Base-by-base conservation (phyloP, 2,888 invertebrate genomes). In the Andrena hattorfiana region DNA sequence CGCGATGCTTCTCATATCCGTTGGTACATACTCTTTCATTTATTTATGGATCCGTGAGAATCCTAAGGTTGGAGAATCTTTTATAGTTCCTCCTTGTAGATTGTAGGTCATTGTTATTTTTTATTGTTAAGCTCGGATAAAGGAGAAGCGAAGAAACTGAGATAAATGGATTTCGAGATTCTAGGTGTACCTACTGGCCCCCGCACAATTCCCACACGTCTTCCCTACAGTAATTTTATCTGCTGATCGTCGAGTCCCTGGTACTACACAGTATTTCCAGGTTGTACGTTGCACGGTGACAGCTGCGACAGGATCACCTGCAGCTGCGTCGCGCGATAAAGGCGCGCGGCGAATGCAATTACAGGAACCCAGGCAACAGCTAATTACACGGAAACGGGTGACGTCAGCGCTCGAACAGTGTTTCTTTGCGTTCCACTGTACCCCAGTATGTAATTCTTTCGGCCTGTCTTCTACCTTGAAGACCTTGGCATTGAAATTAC, bases 271-370 rank as follows among this genome's bases (percentile, higher is more conserved):
- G 56, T 26, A 26, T 56, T 56, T 56, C 56, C 23, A 56, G 23
- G 23, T 26, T 69, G 56, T 69, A 71, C 72, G 28, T 26, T 5
- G 59, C 54, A 35, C 73, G 56, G 59, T 30, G 60, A 81, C 84
- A 81, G 84, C 81, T 84, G 85, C 84, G 69, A 69, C 77, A 16
- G 69, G 48, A 75, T 85, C 85, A 85, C 85, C 85, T 85, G 85
- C 85, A 64, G 77, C 70, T 77, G 77, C 77, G 60, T 66, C 59
- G 62, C 48, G 48, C 64, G 66, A 69, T 77, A 81, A 82, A 76
- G 71, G 48, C 76, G 48, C 28, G 23, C 51, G 23, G 48, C 69
- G 56, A 42, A 32, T 23, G 63, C 67, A 59, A 66, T 49, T 26
- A 48, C 69, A 42, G 32, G 42, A 59, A n/a, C n/a, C 42, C 51